Evolutionary conservation across 2,888 invertebrate genomes (phyloP).

Genomic region (Synanthedon vespiformis): DNA sequence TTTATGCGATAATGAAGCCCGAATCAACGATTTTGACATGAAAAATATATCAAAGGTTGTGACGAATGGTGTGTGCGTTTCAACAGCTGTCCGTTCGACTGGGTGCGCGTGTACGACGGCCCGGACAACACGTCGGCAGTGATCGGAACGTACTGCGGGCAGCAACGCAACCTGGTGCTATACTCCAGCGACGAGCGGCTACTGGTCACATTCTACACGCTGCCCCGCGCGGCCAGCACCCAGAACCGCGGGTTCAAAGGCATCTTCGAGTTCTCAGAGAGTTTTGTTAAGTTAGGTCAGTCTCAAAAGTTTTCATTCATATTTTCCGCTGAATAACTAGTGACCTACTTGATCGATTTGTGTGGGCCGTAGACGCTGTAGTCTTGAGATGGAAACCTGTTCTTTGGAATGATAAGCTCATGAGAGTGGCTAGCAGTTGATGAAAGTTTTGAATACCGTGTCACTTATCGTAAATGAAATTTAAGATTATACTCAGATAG

Average conservation of each 20-base stretch:
- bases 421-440: not conserved
- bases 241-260: slow-evolving; percentile 99
- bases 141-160: slow-evolving; percentile 97
- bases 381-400: not conserved
- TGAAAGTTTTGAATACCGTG: not conserved
- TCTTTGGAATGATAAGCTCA: not conserved
- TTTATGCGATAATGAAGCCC: not conserved
- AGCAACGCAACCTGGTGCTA: slow-evolving; percentile 94
- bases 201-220: slow-evolving; percentile 91
- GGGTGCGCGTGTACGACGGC: slow-evolving; percentile 97
- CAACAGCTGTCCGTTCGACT: slow-evolving; percentile 96
- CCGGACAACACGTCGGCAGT: slow-evolving; percentile 87
- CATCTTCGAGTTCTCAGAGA: slow-evolving; percentile 98
- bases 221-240: slow-evolving; percentile 90
- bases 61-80: not conserved
- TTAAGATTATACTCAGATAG: not conserved
- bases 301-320: slow-evolving; percentile 1
- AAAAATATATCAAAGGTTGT: not conserved
- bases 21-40: too few relatives aligned
- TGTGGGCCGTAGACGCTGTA: too few relatives aligned
- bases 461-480: too few relatives aligned
- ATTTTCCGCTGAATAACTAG: too few relatives aligned
- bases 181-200: slow-evolving; percentile 94
- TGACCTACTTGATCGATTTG: too few relatives aligned
- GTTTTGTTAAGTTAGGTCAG: slow-evolving; percentile 97